Evolutionary conservation across 2,888 invertebrate species (phyloP), one percentile per base, ranked within the genome.

Genomic region (Eumerus sabulonum): DNA sequence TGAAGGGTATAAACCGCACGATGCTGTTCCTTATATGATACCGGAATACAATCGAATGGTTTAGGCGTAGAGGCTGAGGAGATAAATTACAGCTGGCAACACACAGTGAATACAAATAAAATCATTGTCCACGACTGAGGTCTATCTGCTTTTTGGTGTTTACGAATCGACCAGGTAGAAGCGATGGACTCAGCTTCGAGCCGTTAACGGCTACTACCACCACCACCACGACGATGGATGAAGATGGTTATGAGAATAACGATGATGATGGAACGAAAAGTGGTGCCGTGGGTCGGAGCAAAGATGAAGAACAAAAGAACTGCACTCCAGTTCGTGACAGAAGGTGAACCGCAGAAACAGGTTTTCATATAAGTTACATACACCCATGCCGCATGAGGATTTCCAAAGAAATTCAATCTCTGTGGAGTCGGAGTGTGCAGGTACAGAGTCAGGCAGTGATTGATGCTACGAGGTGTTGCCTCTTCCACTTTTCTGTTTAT

Each of bases 101-200:
- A 68, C 73, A 73, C 63, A 48, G 77, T 53, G 77, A 77, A 77
- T 77, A 77, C 77, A 77, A 77, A 77, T 77, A 77, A 77, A 77
- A 63, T 77, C 77, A 77, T 77, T 77, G 73, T 77, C 77, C 63
- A 27, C 27, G 7, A 27, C 27, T 27, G 27, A 27, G 27, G 27
- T 27, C 3, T 27, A 4, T 27, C 27, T 27, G 27, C 3, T 27
- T 2, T 27, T 27, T 27, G 27, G 27, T 27, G 27, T 27, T 27
- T 7, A 27, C 27, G 27, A 27, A 27, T 72, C 57, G 47, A 57
- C 51, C 53, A 36, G 47, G 42, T 62, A n/a, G 40, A 64, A 67
- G 51, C 53, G 63, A 62, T 77, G 36, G 51, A 45, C 62, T 50
- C 63, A 63, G 18, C 13, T 66, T 47, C 59, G 17, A 47, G 47